Percentiles rank a stretch among this genome's conserved stretches.
These are phyloP conservation scores for Siderastrea siderea DNA, from an alignment of 92 coral and sea anemone genomes.

Conservation along the genomic window DNA sequence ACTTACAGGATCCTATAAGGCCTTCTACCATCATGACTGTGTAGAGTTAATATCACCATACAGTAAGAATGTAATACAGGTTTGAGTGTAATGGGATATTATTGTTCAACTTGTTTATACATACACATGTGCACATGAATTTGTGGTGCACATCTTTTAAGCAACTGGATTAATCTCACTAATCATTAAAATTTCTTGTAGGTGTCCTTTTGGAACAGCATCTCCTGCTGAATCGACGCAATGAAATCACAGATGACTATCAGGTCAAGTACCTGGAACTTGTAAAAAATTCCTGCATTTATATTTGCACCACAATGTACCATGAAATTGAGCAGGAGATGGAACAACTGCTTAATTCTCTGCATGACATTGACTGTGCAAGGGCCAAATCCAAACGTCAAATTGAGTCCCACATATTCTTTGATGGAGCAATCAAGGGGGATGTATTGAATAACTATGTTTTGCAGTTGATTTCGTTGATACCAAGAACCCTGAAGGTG, in stretches of 20 bases:
- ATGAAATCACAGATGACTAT: constrained; percentile 85
- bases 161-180: too few species aligned
- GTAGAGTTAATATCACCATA: too few species aligned
- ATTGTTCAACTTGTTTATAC: too few species aligned
- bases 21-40: too few species aligned
- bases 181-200: constrained; percentile 7
- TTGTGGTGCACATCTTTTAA: too few species aligned
- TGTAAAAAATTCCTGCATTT: constrained; percentile 83
- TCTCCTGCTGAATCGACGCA: constrained; percentile 91
- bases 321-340: constrained; percentile 94
- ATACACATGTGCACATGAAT: too few species aligned
- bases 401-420: constrained; percentile 97
- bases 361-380: constrained; percentile 93
- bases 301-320: constrained; percentile 99
- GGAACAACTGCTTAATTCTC: constrained; percentile 93
- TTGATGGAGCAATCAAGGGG: constrained; percentile 97
- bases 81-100: too few species aligned
- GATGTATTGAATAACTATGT: constrained; percentile 92
- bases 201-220: constrained; percentile 93
- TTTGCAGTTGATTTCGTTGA: constrained; percentile 86
- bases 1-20: too few species aligned
- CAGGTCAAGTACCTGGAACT: constrained; percentile 79
- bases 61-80: too few species aligned
- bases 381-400: constrained; percentile 76
- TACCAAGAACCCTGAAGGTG: constrained; percentile 87